These are phyloP conservation scores for Tetraodon nigroviridis DNA, from an alignment of 2,113 vertebrate genomes.

Conservation along the genomic window DNA sequence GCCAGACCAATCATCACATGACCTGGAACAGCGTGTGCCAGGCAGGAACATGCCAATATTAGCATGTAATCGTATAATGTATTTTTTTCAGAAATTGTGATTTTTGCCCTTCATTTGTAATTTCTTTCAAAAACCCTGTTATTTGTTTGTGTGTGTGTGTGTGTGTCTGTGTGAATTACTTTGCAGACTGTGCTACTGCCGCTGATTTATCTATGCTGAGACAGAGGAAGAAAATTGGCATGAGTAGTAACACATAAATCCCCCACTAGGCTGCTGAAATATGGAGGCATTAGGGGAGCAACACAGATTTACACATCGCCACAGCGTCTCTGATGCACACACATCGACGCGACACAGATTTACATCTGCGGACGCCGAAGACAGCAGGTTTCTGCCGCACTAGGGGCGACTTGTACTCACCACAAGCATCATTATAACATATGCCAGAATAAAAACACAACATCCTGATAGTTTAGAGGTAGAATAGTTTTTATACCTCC, in stretches of 20 bases:
- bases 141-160: conserved; percentile 7
- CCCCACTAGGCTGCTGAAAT: conserved; percentile 68
- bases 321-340: conserved; percentile 45
- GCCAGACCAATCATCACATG: not conserved
- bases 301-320: conserved; percentile 69
- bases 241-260: conserved; percentile 68
- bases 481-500: conserved; percentile 25
- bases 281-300: conserved; percentile 68
- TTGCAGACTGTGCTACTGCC: conserved; percentile 63
- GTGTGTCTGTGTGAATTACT: conserved; percentile 17
- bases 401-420: conserved; percentile 23
- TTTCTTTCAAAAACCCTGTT: too few relatives aligned
- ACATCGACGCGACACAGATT: conserved; percentile 21
- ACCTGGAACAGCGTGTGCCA: too few relatives aligned
- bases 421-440: conserved; percentile 24
- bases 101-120: too few relatives aligned
- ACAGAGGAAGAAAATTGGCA: conserved; percentile 67
- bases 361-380: conserved; percentile 34
- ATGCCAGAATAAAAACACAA: conserved; percentile 10
- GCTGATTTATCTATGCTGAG: conserved; percentile 68
- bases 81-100: too few relatives aligned
- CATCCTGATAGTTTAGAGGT: conserved; percentile 14
- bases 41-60: too few relatives aligned
- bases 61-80: too few relatives aligned
- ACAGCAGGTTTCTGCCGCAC: conserved; percentile 40